Evolutionary conservation across 2,888 invertebrate species (phyloP), one percentile per base, ranked within the genome.

Genomic region (Ornithoptera alexandrae): DNA sequence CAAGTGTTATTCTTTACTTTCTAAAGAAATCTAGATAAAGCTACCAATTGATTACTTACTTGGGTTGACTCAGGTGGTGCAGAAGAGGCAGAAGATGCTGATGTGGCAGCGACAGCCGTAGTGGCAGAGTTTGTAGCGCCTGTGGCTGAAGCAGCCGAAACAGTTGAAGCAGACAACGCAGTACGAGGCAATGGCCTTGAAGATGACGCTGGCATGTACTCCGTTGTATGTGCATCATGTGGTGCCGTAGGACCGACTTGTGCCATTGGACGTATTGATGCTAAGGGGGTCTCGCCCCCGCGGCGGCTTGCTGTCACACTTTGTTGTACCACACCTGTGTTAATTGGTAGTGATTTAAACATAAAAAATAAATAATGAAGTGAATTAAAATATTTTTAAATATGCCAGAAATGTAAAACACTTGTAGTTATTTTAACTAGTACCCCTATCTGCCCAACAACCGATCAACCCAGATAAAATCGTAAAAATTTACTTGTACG

Each of bases 231-330:
- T 36, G 89, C 93, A 78, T 87, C 93, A 81, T 84, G 93, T 70
- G 95, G 95, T 66, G 95, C 96, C 60, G 96, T 96, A n/a, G 97
- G 97, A 62, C 97, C 93, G 68, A 97, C 96, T 64, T 96, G 96
- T 30, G 96, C 96, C 75, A 98, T 97, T 0, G 98, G 98, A 53
- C 98, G 94, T 79, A 98, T 98, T 77, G 98, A 98, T 24, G 98
- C 98, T 73, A 98, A 81, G 64, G 92, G 98, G 0, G 98, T 97
- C 83, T 97, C 97, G 7, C 96, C 94, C 3, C 95, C 95, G 72
- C 96, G 94, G 85, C 96, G 94, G 30, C 93, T 79, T 18, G 93
- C 94, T 56, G 93, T 83, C 72, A 92, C 92, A 75, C 91, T 92
- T 75, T 90, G 92, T 73, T 90, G 92, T 0, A 87, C 90, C 73